Percentiles rank a stretch among this genome's conserved stretches.
These are phyloP conservation scores for Buathra laborator DNA, from an alignment of 2,888 invertebrate species.

Conservation along the genomic window DNA sequence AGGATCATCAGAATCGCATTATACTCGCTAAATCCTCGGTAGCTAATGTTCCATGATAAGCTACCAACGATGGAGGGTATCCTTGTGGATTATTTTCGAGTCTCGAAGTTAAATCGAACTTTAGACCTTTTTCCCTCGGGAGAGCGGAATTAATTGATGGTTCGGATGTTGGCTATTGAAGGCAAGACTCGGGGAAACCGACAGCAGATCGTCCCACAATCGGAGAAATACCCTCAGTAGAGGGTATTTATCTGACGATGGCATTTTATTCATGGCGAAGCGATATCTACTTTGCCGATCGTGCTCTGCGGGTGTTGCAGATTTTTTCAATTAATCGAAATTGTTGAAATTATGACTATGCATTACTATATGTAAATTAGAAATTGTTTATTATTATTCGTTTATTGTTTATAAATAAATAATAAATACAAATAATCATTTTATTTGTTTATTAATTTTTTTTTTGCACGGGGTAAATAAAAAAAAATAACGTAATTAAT, in stretches of 20 bases:
- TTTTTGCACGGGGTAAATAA: neutral
- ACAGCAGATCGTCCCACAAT: neutral
- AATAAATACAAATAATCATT: too few species aligned
- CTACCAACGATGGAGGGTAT: neutral
- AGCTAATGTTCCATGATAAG: conserved; percentile 1
- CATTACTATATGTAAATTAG: too few species aligned
- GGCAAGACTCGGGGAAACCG: neutral
- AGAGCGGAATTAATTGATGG: neutral
- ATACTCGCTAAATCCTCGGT: conserved; percentile 10
- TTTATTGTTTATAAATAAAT: too few species aligned
- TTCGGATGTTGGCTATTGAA: neutral
- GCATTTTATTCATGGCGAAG: neutral
- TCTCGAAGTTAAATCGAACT: neutral
- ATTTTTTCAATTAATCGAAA: neutral
- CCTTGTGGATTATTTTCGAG: neutral
- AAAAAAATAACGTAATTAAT: conserved; percentile 6
- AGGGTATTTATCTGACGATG: neutral
- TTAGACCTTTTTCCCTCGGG: neutral
- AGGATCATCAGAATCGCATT: conserved; percentile 15
- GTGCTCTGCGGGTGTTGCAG: neutral
- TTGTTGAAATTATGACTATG: too few species aligned
- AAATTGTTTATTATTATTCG: too few species aligned
- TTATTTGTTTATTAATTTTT: neutral
- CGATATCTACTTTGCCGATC: neutral
- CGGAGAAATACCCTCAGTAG: neutral